Evolutionary conservation across 2,797 vertebrate genomes (phyloP), one percentile per base, ranked within the genome.

Genomic region (Nothura maculosa): DNA sequence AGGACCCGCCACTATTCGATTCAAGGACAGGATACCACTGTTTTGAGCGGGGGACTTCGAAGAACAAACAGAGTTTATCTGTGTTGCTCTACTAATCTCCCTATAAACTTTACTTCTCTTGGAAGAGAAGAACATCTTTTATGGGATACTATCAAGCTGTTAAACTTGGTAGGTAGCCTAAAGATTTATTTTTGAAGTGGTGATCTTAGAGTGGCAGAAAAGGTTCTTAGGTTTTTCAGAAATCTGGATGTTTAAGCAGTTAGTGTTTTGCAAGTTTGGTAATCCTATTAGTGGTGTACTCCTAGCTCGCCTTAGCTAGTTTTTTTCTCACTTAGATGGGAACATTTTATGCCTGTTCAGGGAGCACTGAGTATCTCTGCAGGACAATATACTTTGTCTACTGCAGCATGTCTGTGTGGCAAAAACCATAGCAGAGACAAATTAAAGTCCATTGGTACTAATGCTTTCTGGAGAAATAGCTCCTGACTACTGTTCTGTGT

Each of bases 101-200:
- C 60, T 69, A 40, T 90, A 58, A 88, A 69, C 3, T 18, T 81
- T 24, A 67, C 5, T 77, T 54, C 60, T 87, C 10, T 11, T 69
- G 84, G 30, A 82, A 83, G 83, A 48, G 47, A 78, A 93, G 45
- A 47, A 63, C 47, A 76, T 73, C 2, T 89, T 96, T 94, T 63
- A 86, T 61, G 38, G 38, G 60, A 60, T 54, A 12, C 24, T 67
- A n/a, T 91, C 87, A 91, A 83, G 36, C 20, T 61, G 42, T 67
- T 43, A 24, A 47, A 24, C 22, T 32, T 17, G 17, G 4, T 24
- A 67, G 40, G 12, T 57, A 64, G 16, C 79, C 38, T 61, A 48
- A 91, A 67, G 52, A 63, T 73, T 75, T 84, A 75, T 69, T 89
- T 90, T 68, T 58, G 27, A 84, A 89, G 67, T 52, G 2, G 6